phyloP scores from a whole-genome alignment of 2,888 invertebrate species.

The Drosophila subsilvestris region DNA sequence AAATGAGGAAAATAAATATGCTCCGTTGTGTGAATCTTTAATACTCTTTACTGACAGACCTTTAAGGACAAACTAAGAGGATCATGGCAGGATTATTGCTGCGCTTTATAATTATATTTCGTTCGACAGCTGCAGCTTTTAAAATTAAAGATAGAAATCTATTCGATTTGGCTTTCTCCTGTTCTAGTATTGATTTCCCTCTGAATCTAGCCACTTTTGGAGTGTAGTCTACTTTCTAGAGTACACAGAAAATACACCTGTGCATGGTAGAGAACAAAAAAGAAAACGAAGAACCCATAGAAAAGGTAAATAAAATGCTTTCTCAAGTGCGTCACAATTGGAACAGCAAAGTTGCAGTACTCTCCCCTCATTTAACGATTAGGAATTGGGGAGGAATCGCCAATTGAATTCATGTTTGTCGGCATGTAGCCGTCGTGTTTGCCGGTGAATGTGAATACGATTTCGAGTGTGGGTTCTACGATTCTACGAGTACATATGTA shows the following conservation, averaged over 20 bases:
- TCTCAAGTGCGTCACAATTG: neutral
- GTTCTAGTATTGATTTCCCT: neutral
- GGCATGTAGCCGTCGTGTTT: slow-evolving; percentile 43
- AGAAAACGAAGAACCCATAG: neutral
- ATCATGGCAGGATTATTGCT: no score
- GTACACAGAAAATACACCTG: neutral
- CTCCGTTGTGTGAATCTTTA: neutral
- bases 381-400: slow-evolving; percentile 48
- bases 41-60: slow-evolving; percentile 6
- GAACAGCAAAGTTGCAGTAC: slow-evolving; percentile 5
- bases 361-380: slow-evolving; percentile 44
- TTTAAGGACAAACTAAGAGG: neutral
- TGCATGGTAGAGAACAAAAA: neutral
- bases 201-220: no score
- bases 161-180: no score
- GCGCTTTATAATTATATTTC: no score
- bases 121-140: no score
- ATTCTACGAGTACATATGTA: slow-evolving; percentile 1
- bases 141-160: no score
- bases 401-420: slow-evolving; percentile 77
- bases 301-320: neutral
- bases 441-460: slow-evolving; percentile 32
- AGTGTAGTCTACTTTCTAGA: neutral
- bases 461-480: neutral
- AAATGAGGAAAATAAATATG: slow-evolving; percentile 1